A percentile compares a stretch with the other conserved stretches of the same genome.
Conservation (phyloP, 1,140 invertebrate genomes). For the Magallana ariakensis region DNA sequence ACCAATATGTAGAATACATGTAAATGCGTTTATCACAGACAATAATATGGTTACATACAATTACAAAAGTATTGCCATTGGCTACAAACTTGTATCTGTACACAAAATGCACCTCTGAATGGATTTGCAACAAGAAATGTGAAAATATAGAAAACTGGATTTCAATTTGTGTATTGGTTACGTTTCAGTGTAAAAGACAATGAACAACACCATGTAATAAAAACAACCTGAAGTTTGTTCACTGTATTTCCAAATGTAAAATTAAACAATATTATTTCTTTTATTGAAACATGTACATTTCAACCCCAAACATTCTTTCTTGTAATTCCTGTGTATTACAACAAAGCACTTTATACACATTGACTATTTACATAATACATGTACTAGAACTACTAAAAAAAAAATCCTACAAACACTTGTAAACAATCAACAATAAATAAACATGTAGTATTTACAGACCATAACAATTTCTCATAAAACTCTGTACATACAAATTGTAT, state of each 20-base stretch:
- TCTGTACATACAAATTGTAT: neutral
- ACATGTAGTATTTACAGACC: conserved; percentile 25
- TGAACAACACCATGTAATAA: too few species aligned
- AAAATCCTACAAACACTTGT: neutral
- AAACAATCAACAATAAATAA: conserved; percentile 20
- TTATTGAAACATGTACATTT: too few species aligned
- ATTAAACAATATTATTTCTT: too few species aligned
- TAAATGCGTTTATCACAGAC: conserved; percentile 25
- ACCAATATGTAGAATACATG: neutral
- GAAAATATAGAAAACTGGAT: neutral
- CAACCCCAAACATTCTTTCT: too few species aligned
- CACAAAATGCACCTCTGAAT: neutral
- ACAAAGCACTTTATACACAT: too few species aligned
- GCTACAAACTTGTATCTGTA: neutral
- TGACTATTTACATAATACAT: neutral
- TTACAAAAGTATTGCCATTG: neutral
- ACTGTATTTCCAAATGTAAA: too few species aligned
- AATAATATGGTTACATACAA: neutral
- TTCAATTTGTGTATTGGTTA: too few species aligned
- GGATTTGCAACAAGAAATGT: neutral
- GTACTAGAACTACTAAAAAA: neutral
- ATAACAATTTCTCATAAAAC: neutral
- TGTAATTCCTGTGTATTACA: too few species aligned
- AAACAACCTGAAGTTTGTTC: too few species aligned
- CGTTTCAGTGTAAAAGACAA: too few species aligned